phyloP scores from a whole-genome alignment of 1,140 invertebrate genomes.

The Arctopsyche grandis region DNA sequence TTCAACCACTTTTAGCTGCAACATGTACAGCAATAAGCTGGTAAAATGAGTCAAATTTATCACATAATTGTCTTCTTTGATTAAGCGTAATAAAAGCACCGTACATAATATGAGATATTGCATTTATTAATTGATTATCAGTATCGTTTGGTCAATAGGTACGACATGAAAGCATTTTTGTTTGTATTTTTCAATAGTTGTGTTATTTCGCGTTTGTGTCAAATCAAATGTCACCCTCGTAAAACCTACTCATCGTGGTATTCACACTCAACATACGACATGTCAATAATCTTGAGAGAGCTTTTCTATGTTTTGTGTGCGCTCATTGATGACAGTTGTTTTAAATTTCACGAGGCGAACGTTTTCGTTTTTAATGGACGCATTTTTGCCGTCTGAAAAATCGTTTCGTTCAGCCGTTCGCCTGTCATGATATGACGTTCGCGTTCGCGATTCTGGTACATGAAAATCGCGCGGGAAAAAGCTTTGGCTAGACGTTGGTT shows the following conservation, averaged over 20 bases:
- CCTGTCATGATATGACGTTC: background rate
- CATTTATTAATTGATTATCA: too few species aligned
- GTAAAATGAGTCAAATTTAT: too few species aligned
- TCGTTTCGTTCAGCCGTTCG: background rate
- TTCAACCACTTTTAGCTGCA: too few species aligned
- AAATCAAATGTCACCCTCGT: background rate
- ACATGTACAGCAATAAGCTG: too few species aligned
- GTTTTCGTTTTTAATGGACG: slow-evolving; percentile 9
- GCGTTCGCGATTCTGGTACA: background rate
- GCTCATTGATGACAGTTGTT: slow-evolving; percentile 22
- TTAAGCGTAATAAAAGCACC: too few species aligned
- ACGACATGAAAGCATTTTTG: too few species aligned
- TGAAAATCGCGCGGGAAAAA: background rate
- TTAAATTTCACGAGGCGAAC: slow-evolving; percentile 22
- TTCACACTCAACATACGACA: background rate
- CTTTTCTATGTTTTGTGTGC: slow-evolving; percentile 26
- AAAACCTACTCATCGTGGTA: background rate
- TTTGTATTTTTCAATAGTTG: too few species aligned
- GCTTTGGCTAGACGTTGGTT: background rate
- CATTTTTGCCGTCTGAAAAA: background rate
- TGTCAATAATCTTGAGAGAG: slow-evolving; percentile 30
- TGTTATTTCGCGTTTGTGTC: background rate
- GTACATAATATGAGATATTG: too few species aligned
- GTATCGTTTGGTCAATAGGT: too few species aligned
- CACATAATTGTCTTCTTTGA: too few species aligned